Evolutionary conservation across 2,113 vertebrate genomes (phyloP).

Genomic region (Rana temporaria): DNA sequence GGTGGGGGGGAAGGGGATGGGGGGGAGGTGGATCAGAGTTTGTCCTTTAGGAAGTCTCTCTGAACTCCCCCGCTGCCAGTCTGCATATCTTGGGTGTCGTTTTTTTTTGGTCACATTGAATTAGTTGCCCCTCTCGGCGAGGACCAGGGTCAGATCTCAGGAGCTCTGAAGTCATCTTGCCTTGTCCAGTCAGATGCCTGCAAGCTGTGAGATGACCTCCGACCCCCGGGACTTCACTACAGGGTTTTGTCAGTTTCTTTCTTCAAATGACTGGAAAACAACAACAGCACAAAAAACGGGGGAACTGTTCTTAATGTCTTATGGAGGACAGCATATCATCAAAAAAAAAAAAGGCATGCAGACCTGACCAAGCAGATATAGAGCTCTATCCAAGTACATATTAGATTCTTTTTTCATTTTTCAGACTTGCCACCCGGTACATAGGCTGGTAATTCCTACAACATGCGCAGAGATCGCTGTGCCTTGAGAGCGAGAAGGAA

Average conservation of each 20-base stretch:
- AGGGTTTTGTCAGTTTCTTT: slow-evolving; percentile 98
- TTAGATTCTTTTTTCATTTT: no score
- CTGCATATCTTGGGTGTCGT: background rate
- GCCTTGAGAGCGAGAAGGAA: no score
- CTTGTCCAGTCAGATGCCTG: slow-evolving; percentile 44
- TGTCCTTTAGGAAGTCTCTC: background rate
- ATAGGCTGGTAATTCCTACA: no score
- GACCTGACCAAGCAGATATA: no score
- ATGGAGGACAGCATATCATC: no score
- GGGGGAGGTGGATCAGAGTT: background rate
- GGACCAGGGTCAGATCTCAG: slow-evolving; percentile 59
- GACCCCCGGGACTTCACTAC: slow-evolving; percentile 75
- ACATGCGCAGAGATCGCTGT: no score
- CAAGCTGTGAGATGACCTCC: slow-evolving; percentile 63
- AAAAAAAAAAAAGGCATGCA: no score
- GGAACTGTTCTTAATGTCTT: no score
- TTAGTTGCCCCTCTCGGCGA: slow-evolving; percentile 35
- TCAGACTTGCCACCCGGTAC: no score
- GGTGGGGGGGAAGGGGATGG: no score
- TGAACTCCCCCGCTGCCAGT: background rate
- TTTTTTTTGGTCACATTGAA: slow-evolving; percentile 30
- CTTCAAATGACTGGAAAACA: slow-evolving; percentile 89
- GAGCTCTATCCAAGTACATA: no score
- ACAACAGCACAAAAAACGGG: slow-evolving; percentile 9
- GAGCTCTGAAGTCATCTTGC: slow-evolving; percentile 36